These are phyloP conservation scores for Chironomus tentans DNA, from an alignment of 2,888 invertebrate species.

Conservation along the genomic window DNA sequence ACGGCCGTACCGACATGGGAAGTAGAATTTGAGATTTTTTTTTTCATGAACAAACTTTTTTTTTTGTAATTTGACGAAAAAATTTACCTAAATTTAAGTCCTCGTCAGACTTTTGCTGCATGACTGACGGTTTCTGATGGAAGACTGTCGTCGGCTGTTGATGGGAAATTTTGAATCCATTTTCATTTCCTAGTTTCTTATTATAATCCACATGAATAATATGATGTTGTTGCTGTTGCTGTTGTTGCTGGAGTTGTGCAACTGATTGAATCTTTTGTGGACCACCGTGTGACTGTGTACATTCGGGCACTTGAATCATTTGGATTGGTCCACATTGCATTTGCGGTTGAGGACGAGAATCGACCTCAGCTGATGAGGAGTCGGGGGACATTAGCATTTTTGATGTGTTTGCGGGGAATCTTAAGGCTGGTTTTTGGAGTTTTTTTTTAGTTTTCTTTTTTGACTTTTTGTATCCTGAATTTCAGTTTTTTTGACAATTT, in stretches of 20 bases:
- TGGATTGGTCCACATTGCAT: neutral
- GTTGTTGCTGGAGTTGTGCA: neutral
- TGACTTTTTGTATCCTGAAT: neutral
- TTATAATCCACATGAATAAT: slow-evolving; percentile 5
- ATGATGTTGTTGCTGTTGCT: neutral
- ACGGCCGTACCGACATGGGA: slow-evolving; percentile 15
- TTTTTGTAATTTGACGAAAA: neutral
- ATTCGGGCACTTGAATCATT: slow-evolving; percentile 23
- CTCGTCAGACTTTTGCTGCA: neutral
- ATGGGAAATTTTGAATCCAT: neutral
- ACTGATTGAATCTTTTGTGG: neutral
- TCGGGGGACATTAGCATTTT: slow-evolving; percentile 42
- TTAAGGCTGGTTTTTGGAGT: neutral
- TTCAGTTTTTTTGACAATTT: neutral
- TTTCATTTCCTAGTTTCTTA: neutral
- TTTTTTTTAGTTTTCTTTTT: neutral
- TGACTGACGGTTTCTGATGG: neutral
- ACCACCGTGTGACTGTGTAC: slow-evolving; percentile 20
- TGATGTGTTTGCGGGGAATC: neutral
- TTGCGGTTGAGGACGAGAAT: neutral
- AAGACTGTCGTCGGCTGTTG: neutral
- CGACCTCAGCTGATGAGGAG: slow-evolving; percentile 34
- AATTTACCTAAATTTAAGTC: slow-evolving; percentile 20
- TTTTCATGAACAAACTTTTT: neutral
- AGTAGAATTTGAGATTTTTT: neutral